A percentile compares a stretch with the other conserved stretches of the same genome.
Conservation (phyloP, 2,113 vertebrate genomes). For the Rhinogobius similis region DNA sequence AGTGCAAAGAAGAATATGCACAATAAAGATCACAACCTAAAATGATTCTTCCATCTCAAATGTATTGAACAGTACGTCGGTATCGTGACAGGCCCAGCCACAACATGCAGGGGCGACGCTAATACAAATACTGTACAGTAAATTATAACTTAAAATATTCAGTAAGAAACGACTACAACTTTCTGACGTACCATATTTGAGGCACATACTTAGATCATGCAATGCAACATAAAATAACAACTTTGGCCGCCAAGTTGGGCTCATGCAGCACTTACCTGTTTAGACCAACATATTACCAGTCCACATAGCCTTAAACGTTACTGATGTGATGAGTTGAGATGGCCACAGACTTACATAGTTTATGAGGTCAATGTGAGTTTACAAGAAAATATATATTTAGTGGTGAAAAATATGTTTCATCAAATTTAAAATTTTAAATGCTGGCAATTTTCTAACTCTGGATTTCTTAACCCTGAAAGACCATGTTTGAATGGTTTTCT, state of each 20-base stretch:
- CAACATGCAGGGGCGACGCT: background rate
- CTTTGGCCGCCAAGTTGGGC: background rate
- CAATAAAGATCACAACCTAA: too few species aligned
- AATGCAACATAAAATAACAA: background rate
- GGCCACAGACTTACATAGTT: background rate
- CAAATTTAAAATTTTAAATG: too few species aligned
- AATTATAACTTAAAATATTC: background rate
- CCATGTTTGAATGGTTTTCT: too few species aligned
- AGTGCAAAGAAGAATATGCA: too few species aligned
- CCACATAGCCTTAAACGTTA: background rate
- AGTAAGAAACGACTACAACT: background rate
- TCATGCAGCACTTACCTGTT: slow-evolving; percentile 62
- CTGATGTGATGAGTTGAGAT: background rate
- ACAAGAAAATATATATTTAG: slow-evolving; percentile 4
- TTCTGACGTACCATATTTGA: background rate
- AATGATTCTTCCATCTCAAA: too few species aligned
- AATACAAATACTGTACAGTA: background rate
- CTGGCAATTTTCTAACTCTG: too few species aligned
- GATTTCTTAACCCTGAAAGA: too few species aligned
- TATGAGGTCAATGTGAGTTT: background rate
- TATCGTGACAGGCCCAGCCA: too few species aligned
- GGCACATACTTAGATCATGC: background rate
- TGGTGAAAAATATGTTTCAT: background rate
- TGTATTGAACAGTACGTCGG: too few species aligned
- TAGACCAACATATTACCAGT: background rate